A percentile compares a stretch with the other conserved stretches of the same genome.
Conservation (phyloP, 2,113 vertebrate genomes). For the Xiphias gladius region DNA sequence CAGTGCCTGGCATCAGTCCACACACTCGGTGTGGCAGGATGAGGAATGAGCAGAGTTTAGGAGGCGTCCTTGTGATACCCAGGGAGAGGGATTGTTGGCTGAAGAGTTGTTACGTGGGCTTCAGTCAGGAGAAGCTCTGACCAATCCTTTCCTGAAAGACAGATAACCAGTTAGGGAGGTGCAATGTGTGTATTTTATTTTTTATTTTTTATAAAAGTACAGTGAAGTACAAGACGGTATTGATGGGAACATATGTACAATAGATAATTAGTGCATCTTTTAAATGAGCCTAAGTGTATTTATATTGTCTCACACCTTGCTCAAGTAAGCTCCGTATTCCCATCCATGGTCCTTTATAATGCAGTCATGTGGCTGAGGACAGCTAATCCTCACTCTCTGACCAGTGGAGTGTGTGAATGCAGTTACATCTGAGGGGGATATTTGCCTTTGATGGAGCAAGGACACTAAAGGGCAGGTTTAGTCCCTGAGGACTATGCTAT, state of each 20-base stretch:
- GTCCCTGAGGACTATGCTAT: neutral
- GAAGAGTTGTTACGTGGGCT: conserved; percentile 34
- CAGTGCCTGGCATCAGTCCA: conserved; percentile 38
- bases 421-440: neutral
- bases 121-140: conserved; percentile 25
- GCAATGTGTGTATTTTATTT: neutral
- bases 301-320: neutral
- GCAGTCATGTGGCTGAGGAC: conserved; percentile 29
- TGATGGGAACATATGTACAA: neutral
- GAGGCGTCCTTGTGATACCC: conserved; percentile 40
- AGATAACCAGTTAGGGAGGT: conserved; percentile 17
- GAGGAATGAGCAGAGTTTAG: conserved; percentile 62
- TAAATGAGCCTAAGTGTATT: conserved; percentile 5
- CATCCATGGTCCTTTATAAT: neutral
- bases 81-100: conserved; percentile 27
- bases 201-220: conserved; percentile 9
- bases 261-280: neutral
- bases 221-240: neutral
- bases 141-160: conserved; percentile 66
- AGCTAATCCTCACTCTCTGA: conserved; percentile 30
- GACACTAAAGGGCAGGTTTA: conserved; percentile 44
- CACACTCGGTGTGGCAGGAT: conserved; percentile 51
- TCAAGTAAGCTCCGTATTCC: conserved; percentile 6
- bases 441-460: conserved; percentile 49
- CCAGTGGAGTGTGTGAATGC: conserved; percentile 36